Evolutionary conservation across 2,797 vertebrate species (phyloP), one percentile per base, ranked within the genome.

Genomic region (Cossypha caffra): DNA sequence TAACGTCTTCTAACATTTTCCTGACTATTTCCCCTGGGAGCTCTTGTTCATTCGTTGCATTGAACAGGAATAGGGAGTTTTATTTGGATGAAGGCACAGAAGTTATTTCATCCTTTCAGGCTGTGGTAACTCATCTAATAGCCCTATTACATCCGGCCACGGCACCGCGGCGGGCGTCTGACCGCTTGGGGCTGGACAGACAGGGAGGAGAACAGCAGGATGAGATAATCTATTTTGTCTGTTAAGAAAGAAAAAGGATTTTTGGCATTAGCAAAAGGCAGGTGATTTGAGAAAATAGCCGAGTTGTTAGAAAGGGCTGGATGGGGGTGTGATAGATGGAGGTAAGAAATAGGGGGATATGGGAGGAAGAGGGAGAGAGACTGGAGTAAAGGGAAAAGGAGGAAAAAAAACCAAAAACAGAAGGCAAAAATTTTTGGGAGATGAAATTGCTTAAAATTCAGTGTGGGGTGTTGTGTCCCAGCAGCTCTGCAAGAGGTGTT

Each of bases 91-190:
- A 86, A 94, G 93, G 28, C 35, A 31, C 43, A 63, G 75, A 82
- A 95, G 94, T 93, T 92, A 96, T 96, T 94, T 94, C 76, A 73
- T 94, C 91, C 95, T 96, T 95, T 94, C 94, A 90, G 92, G 92
- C 93, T 87, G 93, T 90, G 91, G 90, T 96, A 94, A 95, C 91
- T 95, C 95, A 90, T 88, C 79, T 96, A 95, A 97, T 95, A 92
- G 95, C 84, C 81, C 95, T 20, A 96, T 97, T 96, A 92, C 80
- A 89, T 94, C 87, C n/a, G 91, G 89, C 72, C 80, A 31, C 29
- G 8, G 83, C 95, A 91, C 90, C 7, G 61, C 40, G 20, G 17
- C 69, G 17, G 50, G 86, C 31, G 67, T 63, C 88, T 94, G 95
- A 80, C 81, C 62, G 57, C 91, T 89, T 3, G 4, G 86, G 86